Base-by-base conservation (phyloP, 2,888 invertebrate genomes). In the Rhagonycha fulva region DNA sequence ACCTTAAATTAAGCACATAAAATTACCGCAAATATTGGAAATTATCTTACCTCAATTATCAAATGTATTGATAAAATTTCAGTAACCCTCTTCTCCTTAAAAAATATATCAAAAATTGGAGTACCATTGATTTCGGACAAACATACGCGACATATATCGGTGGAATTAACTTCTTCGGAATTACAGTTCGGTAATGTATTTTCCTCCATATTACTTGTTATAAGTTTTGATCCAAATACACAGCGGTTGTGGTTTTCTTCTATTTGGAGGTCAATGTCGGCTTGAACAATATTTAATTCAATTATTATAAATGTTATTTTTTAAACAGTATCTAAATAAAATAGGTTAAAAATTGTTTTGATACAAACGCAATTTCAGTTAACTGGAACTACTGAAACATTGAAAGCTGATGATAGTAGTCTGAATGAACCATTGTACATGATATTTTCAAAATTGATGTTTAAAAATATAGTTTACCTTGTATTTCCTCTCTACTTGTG, bases 31-130 rank as follows among this genome's bases (percentile, higher is more conserved):
- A 19, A 9, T 61, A 70, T n/a, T 9, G 9, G 7, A 24, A 19
- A 19, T 19, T 70, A 60, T 24, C 11, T 67, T 70, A 76, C 76
- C 26, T 76, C 61, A 26, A 78, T 23, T 30, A 73, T 28, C 30
- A 71, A 70, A 60, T 75, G 70, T 26, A 68, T 23, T 12, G 63
- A 60, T 63, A 79, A 61, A 0, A 79, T n/a, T 14, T 77, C 76
- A 3, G 24, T 47, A 9, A 73, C 68, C 10, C 66, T 14, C 23
- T 71, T 75, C 9, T 77, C 32, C 47, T 79, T 77, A 61, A 77
- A 79, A n/a, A 61, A 62, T 3, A n/a, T 2, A 14, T 66, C 12
- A n/a, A 24, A 66, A 23, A 66, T 66, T n/a, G 63, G 9, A 4
- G 24, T 24, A 3, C 23, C 26, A 9, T 66, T 66, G 9, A n/a